Base-by-base conservation (phyloP, 2,797 vertebrate species). In the Allobates femoralis region DNA sequence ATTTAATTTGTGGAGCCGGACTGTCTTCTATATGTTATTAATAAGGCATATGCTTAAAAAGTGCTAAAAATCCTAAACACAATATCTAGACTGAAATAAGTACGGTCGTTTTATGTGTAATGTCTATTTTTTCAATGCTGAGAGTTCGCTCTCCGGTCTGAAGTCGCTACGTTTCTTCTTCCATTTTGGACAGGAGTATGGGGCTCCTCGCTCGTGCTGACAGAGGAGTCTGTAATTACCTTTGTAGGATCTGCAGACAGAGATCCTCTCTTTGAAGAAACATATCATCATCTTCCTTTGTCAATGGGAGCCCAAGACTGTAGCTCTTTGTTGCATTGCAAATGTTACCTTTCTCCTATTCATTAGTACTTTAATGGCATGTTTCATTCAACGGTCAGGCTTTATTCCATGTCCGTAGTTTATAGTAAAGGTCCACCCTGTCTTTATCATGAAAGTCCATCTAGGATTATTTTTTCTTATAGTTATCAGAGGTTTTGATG, bases 261-360 rank as follows among this genome's bases (percentile, higher is more conserved):
- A 50, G 53, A 84, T 87, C 69, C 55, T 82, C 74, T 69, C 60
- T 60, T 69, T 84, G 86, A 87, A 53, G 62, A 67, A 51, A 50
- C 34, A 55, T 56, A 60, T 50, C 58, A 73, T 74, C 41, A 41
- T 87, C 69, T 51, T 51, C n/a, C 74, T 71, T 83, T 87, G 74
- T 78, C 34, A 83, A 37, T 51, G 16, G 73, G 62, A 78, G 46
- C 53, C 58, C 19, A 32, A 84, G 15, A 79, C 75, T 84, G n/a
- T 50, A 76, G 79, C 81, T 79, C 86, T 87, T 84, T 87, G 86
- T 87, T 84, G 71, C 21, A 41, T 60, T 23, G 23, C 2, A 73
- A n/a, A 69, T 50, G 30, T 69, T 67, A 60, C 69, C 18, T 71
- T 34, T 64, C 46, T 77, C 23, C 41, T 75, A 55, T 73, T 81